Evolutionary conservation across 2,113 vertebrate genomes (phyloP), one percentile per base, ranked within the genome.

Genomic region (Diglossa brunneiventris): DNA sequence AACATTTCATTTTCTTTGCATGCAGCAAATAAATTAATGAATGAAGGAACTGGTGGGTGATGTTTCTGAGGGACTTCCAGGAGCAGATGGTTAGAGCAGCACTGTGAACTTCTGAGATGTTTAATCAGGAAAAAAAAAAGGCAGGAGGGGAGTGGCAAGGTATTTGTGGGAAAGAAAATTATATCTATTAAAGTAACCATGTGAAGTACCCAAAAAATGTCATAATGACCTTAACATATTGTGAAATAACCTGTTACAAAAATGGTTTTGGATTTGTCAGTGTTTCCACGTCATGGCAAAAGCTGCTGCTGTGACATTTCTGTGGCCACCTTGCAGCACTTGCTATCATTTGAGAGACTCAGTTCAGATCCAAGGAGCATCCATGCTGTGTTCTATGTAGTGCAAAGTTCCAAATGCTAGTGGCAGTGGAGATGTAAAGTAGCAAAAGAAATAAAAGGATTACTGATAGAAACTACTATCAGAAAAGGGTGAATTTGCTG

Each of bases 261-360:
- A 67, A 75, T 83, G 78, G 55, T 22, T 86, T 59, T 26, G 64
- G 16, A 46, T 81, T 87, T 77, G 52, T 92, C 73, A 89, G 59
- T 35, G 24, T 84, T 84, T 44, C 27, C 44, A 30, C 1, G 0
- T 61, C 27, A 42, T 11, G 59, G 55, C 63, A 92, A 74, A 93
- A 90, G 33, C 44, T 83, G 26, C 69, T 82, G 49, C 47, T 77
- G 67, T 74, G 63, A 67, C 10, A 2, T 81, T 80, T 88, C 46
- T 61, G 47, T 82, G 69, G 82, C 52, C 35, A 59, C 1, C 16
- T 47, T 23, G 17, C 9, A 41, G 47, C 13, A 10, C 24, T 72
- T 41, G 26, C 53, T n/a, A 27, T 24, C 19, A 20, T 39, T 1
- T 13, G 30, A 76, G 31, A 55, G 30, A 17, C 33, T 53, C 33